phyloP scores from a whole-genome alignment of 2,888 invertebrate genomes.

The Idaea straminata region DNA sequence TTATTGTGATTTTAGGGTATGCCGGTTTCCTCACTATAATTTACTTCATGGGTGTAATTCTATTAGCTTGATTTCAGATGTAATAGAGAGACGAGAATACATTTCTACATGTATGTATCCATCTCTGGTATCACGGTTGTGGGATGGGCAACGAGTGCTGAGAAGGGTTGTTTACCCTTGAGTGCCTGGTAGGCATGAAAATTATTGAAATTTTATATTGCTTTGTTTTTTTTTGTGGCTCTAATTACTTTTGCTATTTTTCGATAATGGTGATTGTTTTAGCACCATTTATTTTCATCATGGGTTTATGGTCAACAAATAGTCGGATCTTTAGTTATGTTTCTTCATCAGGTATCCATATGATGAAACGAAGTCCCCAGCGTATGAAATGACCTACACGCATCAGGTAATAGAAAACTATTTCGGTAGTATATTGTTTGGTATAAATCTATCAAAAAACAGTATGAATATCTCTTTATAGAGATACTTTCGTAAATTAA shows the following conservation, averaged over 20 bases:
- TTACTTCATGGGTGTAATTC: no score
- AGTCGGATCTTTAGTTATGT: slow-evolving; percentile 8
- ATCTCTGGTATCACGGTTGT: slow-evolving; percentile 41
- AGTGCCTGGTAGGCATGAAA: slow-evolving; percentile 52
- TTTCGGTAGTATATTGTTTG: not conserved
- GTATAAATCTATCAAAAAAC: no score
- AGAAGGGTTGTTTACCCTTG: slow-evolving; percentile 49
- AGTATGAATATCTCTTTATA: no score
- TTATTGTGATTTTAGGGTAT: no score
- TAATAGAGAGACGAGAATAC: slow-evolving; percentile 39
- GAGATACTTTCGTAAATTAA: no score
- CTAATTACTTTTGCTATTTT: not conserved
- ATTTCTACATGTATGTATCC: slow-evolving; percentile 32
- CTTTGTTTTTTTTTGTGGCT: not conserved
- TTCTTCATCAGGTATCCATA: slow-evolving; percentile 69
- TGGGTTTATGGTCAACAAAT: not conserved
- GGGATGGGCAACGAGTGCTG: slow-evolving; percentile 52
- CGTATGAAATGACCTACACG: slow-evolving; percentile 59
- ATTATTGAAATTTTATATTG: not conserved
- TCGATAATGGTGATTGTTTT: not conserved
- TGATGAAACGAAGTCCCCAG: slow-evolving; percentile 55
- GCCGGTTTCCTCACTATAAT: no score
- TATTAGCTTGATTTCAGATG: slow-evolving; percentile 33
- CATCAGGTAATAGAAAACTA: slow-evolving; percentile 39
- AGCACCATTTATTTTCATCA: not conserved